These are phyloP conservation scores for Saturnia japonica DNA, from an alignment of 2,888 invertebrate genomes.

Conservation along the genomic window DNA sequence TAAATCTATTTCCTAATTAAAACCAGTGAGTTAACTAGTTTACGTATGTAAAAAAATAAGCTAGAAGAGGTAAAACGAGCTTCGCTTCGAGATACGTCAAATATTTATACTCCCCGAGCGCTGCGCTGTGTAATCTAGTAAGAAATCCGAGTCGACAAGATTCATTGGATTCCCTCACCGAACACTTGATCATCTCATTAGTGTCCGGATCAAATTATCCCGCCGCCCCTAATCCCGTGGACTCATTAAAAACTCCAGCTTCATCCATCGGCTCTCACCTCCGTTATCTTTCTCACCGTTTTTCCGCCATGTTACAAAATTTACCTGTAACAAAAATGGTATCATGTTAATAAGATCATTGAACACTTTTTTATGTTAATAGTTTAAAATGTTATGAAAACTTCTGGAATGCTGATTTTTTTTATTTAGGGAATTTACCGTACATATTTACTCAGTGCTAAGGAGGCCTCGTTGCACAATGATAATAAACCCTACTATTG, in stretches of 20 bases:
- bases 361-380: background rate
- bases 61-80: background rate
- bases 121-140: background rate
- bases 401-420: no score
- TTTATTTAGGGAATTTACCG: no score
- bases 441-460: no score
- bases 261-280: background rate
- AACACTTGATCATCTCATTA: slow-evolving; percentile 44
- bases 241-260: slow-evolving; percentile 39
- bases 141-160: slow-evolving; percentile 2
- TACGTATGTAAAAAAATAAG: background rate
- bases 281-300: slow-evolving; percentile 15
- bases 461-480: no score
- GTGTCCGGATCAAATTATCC: slow-evolving; percentile 40
- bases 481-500: no score
- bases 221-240: slow-evolving; percentile 35
- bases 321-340: slow-evolving; percentile 38
- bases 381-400: background rate
- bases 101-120: background rate
- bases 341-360: background rate
- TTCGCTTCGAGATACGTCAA: background rate
- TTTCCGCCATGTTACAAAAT: slow-evolving; percentile 29
- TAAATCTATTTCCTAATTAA: no score
- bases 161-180: slow-evolving; percentile 16
- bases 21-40: background rate